These are phyloP conservation scores for Brachionus calyciflorus DNA, from an alignment of 1,140 invertebrate species.

Conservation along the genomic window DNA sequence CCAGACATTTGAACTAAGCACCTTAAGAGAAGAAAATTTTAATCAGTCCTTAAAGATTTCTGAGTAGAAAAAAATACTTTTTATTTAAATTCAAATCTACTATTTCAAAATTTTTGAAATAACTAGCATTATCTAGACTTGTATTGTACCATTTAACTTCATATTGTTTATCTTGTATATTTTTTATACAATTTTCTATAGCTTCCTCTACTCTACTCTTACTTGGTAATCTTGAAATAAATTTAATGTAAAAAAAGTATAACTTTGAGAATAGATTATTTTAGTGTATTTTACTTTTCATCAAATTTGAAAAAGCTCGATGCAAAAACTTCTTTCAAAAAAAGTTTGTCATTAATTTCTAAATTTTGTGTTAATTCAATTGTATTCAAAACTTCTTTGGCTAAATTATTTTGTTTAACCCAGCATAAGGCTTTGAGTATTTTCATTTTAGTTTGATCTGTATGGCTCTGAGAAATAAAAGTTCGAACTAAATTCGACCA, in stretches of 20 bases:
- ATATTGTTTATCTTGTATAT: background rate
- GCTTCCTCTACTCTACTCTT: slow-evolving; percentile 15
- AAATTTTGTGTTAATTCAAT: background rate
- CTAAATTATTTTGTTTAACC: background rate
- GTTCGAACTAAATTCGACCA: background rate
- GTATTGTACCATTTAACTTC: background rate
- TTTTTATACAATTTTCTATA: background rate
- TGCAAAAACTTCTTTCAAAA: background rate
- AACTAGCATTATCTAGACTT: background rate
- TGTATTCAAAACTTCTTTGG: background rate
- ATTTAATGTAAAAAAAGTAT: background rate
- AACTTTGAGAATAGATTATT: too few relatives aligned
- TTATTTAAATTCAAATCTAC: background rate
- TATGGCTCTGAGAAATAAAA: background rate
- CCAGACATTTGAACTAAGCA: background rate
- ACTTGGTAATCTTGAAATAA: background rate
- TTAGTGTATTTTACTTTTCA: slow-evolving; percentile 12
- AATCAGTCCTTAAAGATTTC: background rate
- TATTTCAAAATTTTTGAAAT: slow-evolving; percentile 36
- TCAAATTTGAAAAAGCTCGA: background rate
- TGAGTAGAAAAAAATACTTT: background rate
- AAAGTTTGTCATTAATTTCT: background rate
- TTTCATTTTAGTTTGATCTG: background rate
- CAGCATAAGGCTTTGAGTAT: slow-evolving; percentile 1
- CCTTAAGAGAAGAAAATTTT: background rate